Percentiles rank a stretch among this genome's conserved stretches.
Conservation (phyloP, 2,797 vertebrate species). For the Darevskia mixta region DNA sequence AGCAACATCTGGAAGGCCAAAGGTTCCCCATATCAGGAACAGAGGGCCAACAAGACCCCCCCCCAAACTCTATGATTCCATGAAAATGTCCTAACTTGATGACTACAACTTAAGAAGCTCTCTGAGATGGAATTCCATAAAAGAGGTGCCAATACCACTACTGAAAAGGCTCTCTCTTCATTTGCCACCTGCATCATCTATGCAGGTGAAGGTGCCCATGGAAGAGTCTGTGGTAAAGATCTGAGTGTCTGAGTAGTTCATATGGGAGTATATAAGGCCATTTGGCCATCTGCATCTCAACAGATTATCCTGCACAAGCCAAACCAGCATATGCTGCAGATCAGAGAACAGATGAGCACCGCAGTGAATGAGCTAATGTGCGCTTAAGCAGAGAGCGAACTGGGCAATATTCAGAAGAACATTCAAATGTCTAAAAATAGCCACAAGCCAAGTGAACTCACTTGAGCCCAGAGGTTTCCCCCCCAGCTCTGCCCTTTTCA, state of each 20-base stretch:
- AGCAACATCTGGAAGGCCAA: too few relatives aligned
- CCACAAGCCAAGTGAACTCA: not conserved
- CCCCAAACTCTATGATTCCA: too few relatives aligned
- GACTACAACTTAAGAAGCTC: not conserved
- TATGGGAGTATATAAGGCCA: not conserved
- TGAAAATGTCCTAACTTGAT: not conserved
- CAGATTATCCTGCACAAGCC: not conserved
- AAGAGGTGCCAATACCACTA: not conserved
- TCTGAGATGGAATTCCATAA: not conserved
- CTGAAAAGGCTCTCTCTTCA: not conserved
- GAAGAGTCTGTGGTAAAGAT: not conserved
- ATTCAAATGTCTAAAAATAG: not conserved
- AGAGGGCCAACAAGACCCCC: too few relatives aligned
- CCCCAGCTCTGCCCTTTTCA: not conserved
- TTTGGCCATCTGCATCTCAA: not conserved
- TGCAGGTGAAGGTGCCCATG: not conserved
- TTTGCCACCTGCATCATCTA: not conserved
- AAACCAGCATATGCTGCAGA: not conserved
- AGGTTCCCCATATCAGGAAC: too few relatives aligned
- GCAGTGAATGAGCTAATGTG: not conserved
- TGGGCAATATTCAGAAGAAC: not conserved
- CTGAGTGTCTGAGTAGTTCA: not conserved
- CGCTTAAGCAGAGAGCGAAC: not conserved
- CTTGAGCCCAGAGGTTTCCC: slow-evolving; percentile 1
- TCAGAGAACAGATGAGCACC: not conserved